Base-by-base conservation (phyloP, 2,113 vertebrate species). In the Sigmodon hispidus region DNA sequence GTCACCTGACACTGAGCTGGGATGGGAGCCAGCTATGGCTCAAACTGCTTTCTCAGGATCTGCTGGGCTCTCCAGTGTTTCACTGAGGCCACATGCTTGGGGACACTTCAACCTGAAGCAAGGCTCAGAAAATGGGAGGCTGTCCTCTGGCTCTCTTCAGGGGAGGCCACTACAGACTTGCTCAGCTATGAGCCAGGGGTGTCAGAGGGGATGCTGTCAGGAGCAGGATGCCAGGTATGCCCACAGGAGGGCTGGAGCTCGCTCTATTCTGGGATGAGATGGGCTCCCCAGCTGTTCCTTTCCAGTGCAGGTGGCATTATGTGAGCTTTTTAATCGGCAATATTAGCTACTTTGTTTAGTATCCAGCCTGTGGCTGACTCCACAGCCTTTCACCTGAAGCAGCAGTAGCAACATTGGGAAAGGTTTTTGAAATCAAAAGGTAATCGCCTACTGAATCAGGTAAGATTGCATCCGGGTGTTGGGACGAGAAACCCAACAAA, bases 401-500 rank as follows among this genome's bases (percentile, higher is more conserved):
- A 55, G 75, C 75, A 72, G 79, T 61, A 40, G 90, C 75, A 15
- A 2, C 69, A 59, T 67, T 80, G 80, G 77, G 83, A 21, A 84
- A 70, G 52, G 16, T 26, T 91, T 95, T 93, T 43, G 83, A 96
- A 95, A 96, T 96, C 52, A 59, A 75, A 95, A 87, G 63, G 69
- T 75, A 87, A 87, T 96, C 76, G 86, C 83, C 83, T 87, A 91
- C 21, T 89, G 97, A 93, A 89, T 95, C 79, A 52, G 75, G 57
- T 80, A 70, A 80, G 94, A 90, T 77, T 85, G 59, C 92, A 69
- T 93, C 89, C 55, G 86, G 94, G 90, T n/a, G 94, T 65, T 57
- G 87, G 84, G 76, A 81, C 2, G 40, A 59, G 73, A 94, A 73
- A 73, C 19, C 13, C 76, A 83, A 26, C 81, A 86, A 67, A 72